These are phyloP conservation scores for Drosophila incognita DNA, from an alignment of 2,888 invertebrate genomes.

Conservation along the genomic window DNA sequence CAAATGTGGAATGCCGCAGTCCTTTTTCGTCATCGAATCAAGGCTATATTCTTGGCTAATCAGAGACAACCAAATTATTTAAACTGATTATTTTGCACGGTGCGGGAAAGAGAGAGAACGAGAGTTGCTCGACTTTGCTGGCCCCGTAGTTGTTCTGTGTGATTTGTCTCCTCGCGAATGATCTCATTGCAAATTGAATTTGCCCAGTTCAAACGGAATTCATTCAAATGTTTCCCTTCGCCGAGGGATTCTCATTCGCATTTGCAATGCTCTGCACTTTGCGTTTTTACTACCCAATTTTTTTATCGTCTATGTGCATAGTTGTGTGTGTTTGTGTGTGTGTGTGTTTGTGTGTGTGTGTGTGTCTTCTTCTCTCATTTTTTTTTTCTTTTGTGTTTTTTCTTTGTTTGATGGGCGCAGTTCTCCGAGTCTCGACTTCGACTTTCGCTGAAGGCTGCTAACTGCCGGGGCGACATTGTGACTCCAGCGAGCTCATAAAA, in stretches of 20 bases:
- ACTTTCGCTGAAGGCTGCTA: conserved; percentile 40
- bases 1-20: not conserved
- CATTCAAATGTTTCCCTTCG: conserved; percentile 46
- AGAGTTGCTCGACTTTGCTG: conserved; percentile 7
- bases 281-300: conserved; percentile 67
- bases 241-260: not conserved
- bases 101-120: not conserved
- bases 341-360: not conserved
- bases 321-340: conserved; percentile 29
- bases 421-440: not conserved
- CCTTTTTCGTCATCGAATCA: not conserved
- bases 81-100: conserved; percentile 56
- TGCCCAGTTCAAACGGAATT: conserved; percentile 67
- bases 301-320: conserved; percentile 71
- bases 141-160: conserved; percentile 12
- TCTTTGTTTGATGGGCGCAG: conserved; percentile 5
- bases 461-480: conserved; percentile 74
- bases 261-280: conserved; percentile 57
- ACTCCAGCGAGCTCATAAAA: conserved; percentile 81
- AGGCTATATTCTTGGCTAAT: not conserved
- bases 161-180: conserved; percentile 39
- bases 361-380: not conserved
- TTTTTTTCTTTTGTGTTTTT: too few species aligned
- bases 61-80: conserved; percentile 28
- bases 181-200: conserved; percentile 73